A percentile compares a stretch with the other conserved stretches of the same genome.
phyloP scores from a whole-genome alignment of 2,113 vertebrate species.

The Prinia subflava region DNA sequence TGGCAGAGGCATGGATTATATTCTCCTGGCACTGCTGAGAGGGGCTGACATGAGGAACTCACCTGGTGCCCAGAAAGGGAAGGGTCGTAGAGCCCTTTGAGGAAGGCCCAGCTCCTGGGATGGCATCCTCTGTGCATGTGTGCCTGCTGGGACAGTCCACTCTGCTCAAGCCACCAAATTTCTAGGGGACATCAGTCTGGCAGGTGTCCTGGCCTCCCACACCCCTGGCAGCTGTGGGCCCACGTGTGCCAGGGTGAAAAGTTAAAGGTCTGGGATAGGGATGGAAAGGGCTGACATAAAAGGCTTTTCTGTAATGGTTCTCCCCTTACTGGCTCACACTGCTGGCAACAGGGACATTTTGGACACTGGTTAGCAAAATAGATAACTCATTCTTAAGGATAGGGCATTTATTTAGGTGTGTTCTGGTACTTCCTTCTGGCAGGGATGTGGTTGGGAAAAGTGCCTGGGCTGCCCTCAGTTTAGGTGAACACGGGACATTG shows the following conservation, averaged over 20 bases:
- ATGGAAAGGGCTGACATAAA: not conserved
- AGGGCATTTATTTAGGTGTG: not conserved
- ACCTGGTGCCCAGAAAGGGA: fast-evolving
- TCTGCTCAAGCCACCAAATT: not conserved
- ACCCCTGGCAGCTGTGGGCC: not conserved
- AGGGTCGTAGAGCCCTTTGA: not conserved
- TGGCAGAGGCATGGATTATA: not conserved
- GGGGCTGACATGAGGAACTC: not conserved
- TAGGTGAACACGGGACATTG: fast-evolving
- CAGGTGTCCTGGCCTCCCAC: not conserved
- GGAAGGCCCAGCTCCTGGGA: not conserved
- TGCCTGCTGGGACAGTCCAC: not conserved
- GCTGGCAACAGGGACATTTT: not conserved
- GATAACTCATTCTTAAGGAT: not conserved
- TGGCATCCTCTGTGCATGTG: not conserved
- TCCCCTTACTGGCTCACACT: not conserved
- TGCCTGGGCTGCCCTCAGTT: not conserved
- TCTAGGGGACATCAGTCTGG: not conserved
- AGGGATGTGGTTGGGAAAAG: not conserved
- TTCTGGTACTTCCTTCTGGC: not conserved
- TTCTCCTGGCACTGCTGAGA: not conserved
- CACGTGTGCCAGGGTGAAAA: not conserved
- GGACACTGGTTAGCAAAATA: not conserved
- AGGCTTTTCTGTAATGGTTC: not conserved
- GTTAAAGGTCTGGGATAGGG: not conserved